Evolutionary conservation across 2,888 invertebrate genomes (phyloP), one percentile per base, ranked within the genome.

Genomic region (Noctua fimbriata): DNA sequence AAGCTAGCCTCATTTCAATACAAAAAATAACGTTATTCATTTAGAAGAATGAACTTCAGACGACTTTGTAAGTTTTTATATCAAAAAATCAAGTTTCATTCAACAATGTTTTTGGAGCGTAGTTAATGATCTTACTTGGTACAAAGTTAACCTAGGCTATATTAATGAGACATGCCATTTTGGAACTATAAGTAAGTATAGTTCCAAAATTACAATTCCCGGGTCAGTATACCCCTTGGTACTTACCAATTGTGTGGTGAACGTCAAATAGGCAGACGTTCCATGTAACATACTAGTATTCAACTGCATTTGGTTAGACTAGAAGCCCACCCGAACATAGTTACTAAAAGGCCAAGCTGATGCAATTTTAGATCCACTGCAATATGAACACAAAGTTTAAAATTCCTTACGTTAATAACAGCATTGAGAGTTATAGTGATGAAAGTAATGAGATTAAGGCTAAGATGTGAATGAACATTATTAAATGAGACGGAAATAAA

Each of bases 401-500:
- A 58, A 63, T 73, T 69, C 58, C 55, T 69, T 63, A n/a, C 24
- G 58, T 55, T 36, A 73, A 78, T 76, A 32, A 79, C 76, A 72
- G 24, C 60, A 72, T n/a, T 67, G 49, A 77, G 73, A 70, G 76
- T 72, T 28, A 47, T 52, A 74, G 49, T 73, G 73, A 73, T 60
- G 69, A 80, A 88, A 88, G 60, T 80, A 81, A 83, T 78, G 47
- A 76, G 74, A 80, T 86, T 76, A 76, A 69, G 58, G 41, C 63
- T 67, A 67, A 69, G 73, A 78, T 71, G 80, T 81, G 78, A 87
- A 88, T 73, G 83, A 81, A 88, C 88, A 87, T 82, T 81, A 83
- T 89, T 86, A 71, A 80, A 87, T 81, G 88, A 82, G 58, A 73
- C 75, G 80, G 76, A 87, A 81, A 82, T 88, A 83, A 88, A 73